Evolutionary conservation across 2,797 vertebrate species (phyloP).

Genomic region (Rhincodon typus): DNA sequence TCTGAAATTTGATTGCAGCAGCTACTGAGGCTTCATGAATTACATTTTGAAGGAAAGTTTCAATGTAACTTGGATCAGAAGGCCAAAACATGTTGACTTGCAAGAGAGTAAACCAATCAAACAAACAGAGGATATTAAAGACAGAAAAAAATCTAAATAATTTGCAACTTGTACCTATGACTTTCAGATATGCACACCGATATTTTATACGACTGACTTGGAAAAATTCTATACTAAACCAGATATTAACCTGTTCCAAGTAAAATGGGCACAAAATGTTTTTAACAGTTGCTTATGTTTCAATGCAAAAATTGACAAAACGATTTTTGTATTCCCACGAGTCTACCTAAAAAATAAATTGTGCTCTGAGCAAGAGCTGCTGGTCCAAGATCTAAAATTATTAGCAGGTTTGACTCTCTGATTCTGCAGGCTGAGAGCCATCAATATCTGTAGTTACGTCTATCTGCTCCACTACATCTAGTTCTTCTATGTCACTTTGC

Average conservation of each 20-base stretch:
- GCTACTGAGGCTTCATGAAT: not conserved
- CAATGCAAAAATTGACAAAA: not conserved
- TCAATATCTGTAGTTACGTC: conserved; percentile 57
- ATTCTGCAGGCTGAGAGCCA: conserved; percentile 54
- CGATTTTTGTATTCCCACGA: conserved; percentile 25
- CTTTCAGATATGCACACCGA: not conserved
- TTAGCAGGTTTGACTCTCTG: conserved; percentile 52
- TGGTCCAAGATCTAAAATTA: conserved; percentile 55
- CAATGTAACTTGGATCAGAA: conserved; percentile 45
- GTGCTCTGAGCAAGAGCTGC: conserved; percentile 41
- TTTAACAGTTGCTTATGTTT: conserved; percentile 3
- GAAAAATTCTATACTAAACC: not conserved
- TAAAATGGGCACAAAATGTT: not conserved
- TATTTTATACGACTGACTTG: not conserved
- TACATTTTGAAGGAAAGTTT: conserved; percentile 39
- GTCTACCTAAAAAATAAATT: conserved; percentile 21
- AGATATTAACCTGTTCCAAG: not conserved
- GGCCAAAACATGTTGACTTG: not conserved
- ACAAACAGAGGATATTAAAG: too few relatives aligned
- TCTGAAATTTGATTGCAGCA: not conserved
- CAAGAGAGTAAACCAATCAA: not conserved
- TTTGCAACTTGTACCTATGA: not conserved
- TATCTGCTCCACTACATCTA: conserved; percentile 62
- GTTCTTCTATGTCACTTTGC: conserved; percentile 76
- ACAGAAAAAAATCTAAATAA: not conserved